Evolutionary conservation across 2,888 invertebrate genomes (phyloP).

Genomic region (Lottia gigantea): DNA sequence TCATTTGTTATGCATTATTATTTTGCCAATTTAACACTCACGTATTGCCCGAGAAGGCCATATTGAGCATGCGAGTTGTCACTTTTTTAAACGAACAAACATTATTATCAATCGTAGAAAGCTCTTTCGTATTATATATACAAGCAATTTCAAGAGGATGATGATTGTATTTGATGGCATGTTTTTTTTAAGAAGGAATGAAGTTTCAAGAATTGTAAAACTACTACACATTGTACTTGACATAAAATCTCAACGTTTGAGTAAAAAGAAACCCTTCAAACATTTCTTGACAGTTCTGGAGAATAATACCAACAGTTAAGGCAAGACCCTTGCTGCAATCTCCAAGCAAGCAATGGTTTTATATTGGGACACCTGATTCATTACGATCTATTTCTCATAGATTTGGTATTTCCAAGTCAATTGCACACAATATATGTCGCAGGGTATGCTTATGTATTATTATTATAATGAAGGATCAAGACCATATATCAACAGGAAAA

Average conservation of each 20-base stretch:
- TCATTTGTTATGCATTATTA: no score
- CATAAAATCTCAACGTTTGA: not conserved
- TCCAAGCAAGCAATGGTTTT: not conserved
- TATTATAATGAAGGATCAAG: not conserved
- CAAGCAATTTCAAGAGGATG: no score
- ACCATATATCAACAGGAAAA: conserved; percentile 29
- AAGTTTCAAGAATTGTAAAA: not conserved
- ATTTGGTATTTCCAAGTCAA: not conserved
- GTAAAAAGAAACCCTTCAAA: not conserved
- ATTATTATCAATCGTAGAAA: no score
- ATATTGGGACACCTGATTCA: not conserved
- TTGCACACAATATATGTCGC: no score
- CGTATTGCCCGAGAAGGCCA: no score
- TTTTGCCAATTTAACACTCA: no score
- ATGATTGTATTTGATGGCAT: no score
- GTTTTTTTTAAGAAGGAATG: no score
- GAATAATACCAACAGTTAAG: not conserved
- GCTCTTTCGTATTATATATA: no score
- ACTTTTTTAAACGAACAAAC: no score
- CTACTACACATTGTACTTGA: not conserved
- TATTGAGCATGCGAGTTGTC: no score
- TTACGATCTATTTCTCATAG: not conserved
- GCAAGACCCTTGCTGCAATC: not conserved
- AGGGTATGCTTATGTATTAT: no score
- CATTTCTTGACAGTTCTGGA: not conserved